A percentile compares a stretch with the other conserved stretches of the same genome.
phyloP scores from a whole-genome alignment of 2,113 vertebrate genomes.

The Rallus limicola region DNA sequence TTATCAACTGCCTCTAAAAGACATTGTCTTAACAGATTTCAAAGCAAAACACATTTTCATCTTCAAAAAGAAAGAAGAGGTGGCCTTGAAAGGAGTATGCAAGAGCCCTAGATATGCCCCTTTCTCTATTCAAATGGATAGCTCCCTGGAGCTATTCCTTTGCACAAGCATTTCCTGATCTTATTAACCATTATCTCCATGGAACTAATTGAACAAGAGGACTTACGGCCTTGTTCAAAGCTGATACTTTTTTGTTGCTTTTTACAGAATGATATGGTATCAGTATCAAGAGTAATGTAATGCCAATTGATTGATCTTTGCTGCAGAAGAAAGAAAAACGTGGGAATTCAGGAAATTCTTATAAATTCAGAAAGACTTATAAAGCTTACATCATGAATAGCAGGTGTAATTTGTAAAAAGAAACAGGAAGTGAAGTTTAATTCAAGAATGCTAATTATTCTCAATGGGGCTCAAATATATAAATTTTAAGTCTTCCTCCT shows the following conservation, averaged over 20 bases:
- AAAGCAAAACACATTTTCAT: background rate
- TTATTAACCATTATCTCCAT: background rate
- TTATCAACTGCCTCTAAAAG: background rate
- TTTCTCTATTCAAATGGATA: background rate
- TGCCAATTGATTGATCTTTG: background rate
- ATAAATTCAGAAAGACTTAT: background rate
- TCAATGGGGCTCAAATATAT: background rate
- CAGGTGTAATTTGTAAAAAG: slow-evolving; percentile 4
- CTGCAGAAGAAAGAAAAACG: background rate
- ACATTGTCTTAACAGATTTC: background rate
- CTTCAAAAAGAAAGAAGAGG: background rate
- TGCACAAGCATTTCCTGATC: background rate
- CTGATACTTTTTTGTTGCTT: background rate
- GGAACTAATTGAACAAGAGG: slow-evolving; percentile 15
- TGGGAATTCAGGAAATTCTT: background rate
- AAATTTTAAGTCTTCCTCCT: background rate
- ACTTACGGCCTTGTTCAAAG: background rate
- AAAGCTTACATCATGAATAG: slow-evolving; percentile 10
- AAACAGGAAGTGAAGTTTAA: slow-evolving; percentile 1
- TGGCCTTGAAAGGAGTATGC: background rate
- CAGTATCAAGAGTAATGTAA: background rate
- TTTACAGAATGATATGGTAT: background rate
- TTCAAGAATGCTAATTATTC: background rate
- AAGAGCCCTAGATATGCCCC: background rate
- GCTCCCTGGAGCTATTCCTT: background rate